Base-by-base conservation (phyloP, 2,888 invertebrate genomes). In the Andricus curvator region DNA sequence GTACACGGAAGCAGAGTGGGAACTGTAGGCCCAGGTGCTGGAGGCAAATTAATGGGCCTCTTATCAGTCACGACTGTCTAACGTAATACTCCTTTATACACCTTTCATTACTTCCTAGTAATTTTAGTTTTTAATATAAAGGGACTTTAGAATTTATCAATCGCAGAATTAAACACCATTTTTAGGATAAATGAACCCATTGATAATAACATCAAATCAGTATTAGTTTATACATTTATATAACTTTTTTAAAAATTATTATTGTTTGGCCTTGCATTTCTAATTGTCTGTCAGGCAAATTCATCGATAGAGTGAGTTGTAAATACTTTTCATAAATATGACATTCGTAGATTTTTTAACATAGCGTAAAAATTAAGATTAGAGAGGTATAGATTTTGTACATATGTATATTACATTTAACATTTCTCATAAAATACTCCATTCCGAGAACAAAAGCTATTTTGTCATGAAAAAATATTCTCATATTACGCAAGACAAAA, bases 41-140 rank as follows among this genome's bases (percentile, higher is more conserved):
- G 91, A 81, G 92, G 93, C 77, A 95, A 95, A 91, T 93, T 95
- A 93, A 93, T 94, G 91, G 95, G 95, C 81, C 93, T 95, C 41
- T 90, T 94, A 65, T 94, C 94, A 76, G 94, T 94, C 56, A 94
- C 94, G 51, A 94, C 94, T 20, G 94, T 94, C 84, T 94, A 93
- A 37, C 11, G 9, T 15, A 15, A 2, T 13, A 44, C 44, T 13
- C 44, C 2, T 13, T 37, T 8, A 6, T 5, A 5, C 33, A 3
- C 33, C 33, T 41, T 41, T 41, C 41, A 41, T 41, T 41, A 13
- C 41, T 41, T 41, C 41, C 11, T 41, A 41, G 15, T 44, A 4
- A 48, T 48, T 48, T 48, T 48, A 48, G 4, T 44, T 44, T 44
- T 15, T 44, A 0, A 44, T 4, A 13, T 48, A 15, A 4, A 48